Percentiles rank a stretch among this genome's conserved stretches.
Evolutionary conservation across 2,888 invertebrate species (phyloP).

Genomic region (Euclidia mi): DNA sequence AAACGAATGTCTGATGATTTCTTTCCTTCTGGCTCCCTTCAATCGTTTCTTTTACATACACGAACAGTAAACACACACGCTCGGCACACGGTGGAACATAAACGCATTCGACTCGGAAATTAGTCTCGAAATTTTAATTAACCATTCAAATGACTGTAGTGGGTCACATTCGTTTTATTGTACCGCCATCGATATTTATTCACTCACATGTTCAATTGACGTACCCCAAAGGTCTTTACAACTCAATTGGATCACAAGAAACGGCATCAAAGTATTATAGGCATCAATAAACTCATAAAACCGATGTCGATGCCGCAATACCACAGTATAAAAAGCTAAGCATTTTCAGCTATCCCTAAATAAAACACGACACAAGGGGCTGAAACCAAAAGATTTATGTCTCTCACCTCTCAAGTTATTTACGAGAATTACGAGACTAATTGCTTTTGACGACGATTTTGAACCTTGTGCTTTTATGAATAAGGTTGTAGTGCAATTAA

Average conservation of each 20-base stretch:
- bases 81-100: slow-evolving; percentile 2
- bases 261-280: slow-evolving; percentile 53
- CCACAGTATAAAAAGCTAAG: slow-evolving; percentile 56
- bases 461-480: slow-evolving; percentile 48
- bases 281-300: slow-evolving; percentile 55
- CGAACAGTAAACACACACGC: slow-evolving; percentile 7
- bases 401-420: slow-evolving; percentile 67
- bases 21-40: neutral
- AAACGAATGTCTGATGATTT: slow-evolving; percentile 8
- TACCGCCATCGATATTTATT: slow-evolving; percentile 28
- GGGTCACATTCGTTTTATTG: slow-evolving; percentile 34
- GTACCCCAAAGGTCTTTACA: slow-evolving; percentile 51
- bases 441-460: slow-evolving; percentile 60
- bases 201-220: slow-evolving; percentile 40
- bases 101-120: slow-evolving; percentile 14
- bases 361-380: slow-evolving; percentile 58
- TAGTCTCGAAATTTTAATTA: slow-evolving; percentile 34
- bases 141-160: slow-evolving; percentile 31
- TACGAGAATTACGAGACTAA: slow-evolving; percentile 62
- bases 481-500: slow-evolving; percentile 55
- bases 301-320: slow-evolving; percentile 50
- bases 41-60: slow-evolving; percentile 11
- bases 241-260: slow-evolving; percentile 51
- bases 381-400: slow-evolving; percentile 68
- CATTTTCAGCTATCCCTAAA: slow-evolving; percentile 65